These are phyloP conservation scores for Mus spretus DNA, from an alignment of 2,797 vertebrate genomes.

Conservation along the genomic window DNA sequence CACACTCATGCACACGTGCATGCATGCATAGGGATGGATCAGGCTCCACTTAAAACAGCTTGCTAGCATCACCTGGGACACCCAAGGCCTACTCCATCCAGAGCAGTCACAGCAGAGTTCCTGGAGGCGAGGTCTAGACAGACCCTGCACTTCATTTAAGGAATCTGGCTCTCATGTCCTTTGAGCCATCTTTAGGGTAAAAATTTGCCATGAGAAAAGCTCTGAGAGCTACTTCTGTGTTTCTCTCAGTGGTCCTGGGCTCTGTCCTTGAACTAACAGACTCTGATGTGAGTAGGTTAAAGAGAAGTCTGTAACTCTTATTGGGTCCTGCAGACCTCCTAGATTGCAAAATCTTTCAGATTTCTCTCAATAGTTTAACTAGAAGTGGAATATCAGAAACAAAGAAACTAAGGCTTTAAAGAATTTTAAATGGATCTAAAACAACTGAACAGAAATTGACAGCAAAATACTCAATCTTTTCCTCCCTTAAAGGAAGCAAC, in stretches of 20 bases:
- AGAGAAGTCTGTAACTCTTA: not conserved
- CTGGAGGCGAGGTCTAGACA: not conserved
- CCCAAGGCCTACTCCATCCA: not conserved
- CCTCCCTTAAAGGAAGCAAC: not conserved
- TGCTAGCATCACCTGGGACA: not conserved
- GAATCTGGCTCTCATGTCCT: not conserved
- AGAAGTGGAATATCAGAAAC: not conserved
- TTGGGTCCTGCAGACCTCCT: not conserved
- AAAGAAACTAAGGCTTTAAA: not conserved
- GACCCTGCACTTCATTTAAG: not conserved
- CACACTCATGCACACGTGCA: not conserved
- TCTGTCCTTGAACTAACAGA: not conserved
- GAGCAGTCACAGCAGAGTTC: not conserved
- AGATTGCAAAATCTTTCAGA: not conserved
- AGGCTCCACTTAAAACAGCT: not conserved
- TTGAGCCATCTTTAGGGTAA: not conserved
- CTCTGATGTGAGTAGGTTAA: not conserved
- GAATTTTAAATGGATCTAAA: constrained; percentile 28
- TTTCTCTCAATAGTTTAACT: not conserved
- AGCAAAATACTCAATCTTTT: constrained; percentile 31
- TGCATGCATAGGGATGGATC: not conserved
- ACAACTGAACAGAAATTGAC: not conserved
- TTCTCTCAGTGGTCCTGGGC: not conserved
- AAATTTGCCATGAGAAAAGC: not conserved
- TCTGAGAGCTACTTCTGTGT: not conserved